These are phyloP conservation scores for Alaudala cheleensis DNA, from an alignment of 2,113 vertebrate genomes.

Conservation along the genomic window DNA sequence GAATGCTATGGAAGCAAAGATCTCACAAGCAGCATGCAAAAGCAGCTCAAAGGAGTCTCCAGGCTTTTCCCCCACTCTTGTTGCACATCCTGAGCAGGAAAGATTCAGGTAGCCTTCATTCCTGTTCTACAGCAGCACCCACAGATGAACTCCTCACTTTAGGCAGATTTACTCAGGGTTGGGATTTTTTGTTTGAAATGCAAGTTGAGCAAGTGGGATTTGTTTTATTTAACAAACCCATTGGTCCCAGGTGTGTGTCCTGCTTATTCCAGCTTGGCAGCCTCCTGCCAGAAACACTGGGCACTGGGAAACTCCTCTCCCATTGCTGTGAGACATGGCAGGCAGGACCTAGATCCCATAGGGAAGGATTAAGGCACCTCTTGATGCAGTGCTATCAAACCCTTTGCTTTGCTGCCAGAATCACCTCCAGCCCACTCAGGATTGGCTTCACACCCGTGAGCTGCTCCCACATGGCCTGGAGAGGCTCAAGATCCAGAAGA, in stretches of 20 bases:
- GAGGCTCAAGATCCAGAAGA: neutral
- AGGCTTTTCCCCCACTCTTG: neutral
- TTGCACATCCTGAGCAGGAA: neutral
- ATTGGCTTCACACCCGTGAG: neutral
- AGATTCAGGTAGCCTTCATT: neutral
- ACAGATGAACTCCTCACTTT: neutral
- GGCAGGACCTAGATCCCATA: neutral
- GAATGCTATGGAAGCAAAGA: neutral
- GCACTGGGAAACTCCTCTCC: neutral
- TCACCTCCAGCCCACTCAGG: neutral
- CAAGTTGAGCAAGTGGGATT: neutral
- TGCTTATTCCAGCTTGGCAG: neutral
- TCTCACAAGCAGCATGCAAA: fast-evolving
- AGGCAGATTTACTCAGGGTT: neutral
- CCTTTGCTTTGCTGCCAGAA: neutral
- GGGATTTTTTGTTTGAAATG: neutral
- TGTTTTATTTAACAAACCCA: neutral
- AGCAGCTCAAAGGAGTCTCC: neutral
- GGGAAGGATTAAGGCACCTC: neutral
- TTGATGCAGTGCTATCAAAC: neutral
- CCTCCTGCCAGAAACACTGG: neutral
- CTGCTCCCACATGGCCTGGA: neutral
- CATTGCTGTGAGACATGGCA: fast-evolving
- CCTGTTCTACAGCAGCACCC: neutral
- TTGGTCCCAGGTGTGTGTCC: neutral